Conservation (phyloP, 2,797 vertebrate species). For the Chiloscyllium punctatum region DNA sequence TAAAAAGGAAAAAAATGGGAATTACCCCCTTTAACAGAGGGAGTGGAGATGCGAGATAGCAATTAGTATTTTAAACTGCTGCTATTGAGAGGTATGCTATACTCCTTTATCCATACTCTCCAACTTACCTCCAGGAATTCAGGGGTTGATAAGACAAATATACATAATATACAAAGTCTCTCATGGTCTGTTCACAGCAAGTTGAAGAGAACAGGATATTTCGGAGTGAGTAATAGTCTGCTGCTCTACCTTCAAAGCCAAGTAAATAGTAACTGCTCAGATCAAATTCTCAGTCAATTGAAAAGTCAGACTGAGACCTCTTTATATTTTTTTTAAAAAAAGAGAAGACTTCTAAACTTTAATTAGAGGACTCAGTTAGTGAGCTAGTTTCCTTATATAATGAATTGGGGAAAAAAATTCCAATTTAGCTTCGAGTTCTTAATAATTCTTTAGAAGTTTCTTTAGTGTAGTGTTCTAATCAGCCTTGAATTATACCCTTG, state of each 20-base stretch:
- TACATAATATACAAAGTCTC: neutral
- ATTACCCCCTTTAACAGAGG: neutral
- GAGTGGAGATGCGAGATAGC: neutral
- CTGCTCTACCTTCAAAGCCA: neutral
- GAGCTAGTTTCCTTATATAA: neutral
- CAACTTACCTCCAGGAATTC: neutral
- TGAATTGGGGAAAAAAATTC: neutral
- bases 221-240: neutral
- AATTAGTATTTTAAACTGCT: neutral
- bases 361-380: neutral
- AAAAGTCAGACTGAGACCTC: slow-evolving; percentile 5
- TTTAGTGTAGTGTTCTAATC: neutral
- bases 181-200: neutral
- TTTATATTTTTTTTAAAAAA: neutral
- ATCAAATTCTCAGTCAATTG: neutral
- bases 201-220: neutral
- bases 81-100: neutral
- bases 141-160: neutral
- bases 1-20: neutral
- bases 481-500: neutral
- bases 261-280: neutral
- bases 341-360: neutral
- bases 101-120: neutral
- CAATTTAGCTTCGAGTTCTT: neutral
- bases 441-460: neutral